Evolutionary conservation across 2,888 invertebrate species (phyloP).

Genomic region (Cephus runcator): DNA sequence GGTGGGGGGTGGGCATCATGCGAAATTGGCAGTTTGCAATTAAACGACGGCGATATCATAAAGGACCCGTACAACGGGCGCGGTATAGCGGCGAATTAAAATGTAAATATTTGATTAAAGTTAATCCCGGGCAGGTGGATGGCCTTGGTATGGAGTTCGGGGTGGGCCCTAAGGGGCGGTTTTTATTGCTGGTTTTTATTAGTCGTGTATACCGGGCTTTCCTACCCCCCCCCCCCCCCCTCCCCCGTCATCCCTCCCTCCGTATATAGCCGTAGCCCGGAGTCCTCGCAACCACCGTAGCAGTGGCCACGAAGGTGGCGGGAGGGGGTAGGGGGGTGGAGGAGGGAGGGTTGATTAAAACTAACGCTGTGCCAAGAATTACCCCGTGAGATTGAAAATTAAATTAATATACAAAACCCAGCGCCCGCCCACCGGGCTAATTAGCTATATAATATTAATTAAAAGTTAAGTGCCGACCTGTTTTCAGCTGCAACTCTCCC

Average conservation of each 20-base stretch:
- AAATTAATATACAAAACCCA: slow-evolving; percentile 65
- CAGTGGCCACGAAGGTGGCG: slow-evolving; percentile 7
- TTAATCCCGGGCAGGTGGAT: slow-evolving; percentile 61
- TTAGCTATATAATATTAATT: slow-evolving; percentile 66
- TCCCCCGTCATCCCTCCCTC: slow-evolving; percentile 24
- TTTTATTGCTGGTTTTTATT: slow-evolving; percentile 66
- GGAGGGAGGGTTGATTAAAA: slow-evolving; percentile 48
- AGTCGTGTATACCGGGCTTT: slow-evolving; percentile 57
- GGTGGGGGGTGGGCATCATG: slow-evolving; percentile 11
- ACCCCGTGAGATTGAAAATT: slow-evolving; percentile 66
- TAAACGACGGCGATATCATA: slow-evolving; percentile 55
- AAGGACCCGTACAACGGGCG: slow-evolving; percentile 19
- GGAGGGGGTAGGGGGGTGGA: slow-evolving; percentile 20
- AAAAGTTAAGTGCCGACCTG: slow-evolving; percentile 61
- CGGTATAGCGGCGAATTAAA: slow-evolving; percentile 53
- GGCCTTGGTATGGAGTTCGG: slow-evolving; percentile 44
- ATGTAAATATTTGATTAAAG: slow-evolving; percentile 65
- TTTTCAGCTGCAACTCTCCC: slow-evolving; percentile 44
- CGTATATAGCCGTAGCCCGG: neutral
- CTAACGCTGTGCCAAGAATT: slow-evolving; percentile 64
- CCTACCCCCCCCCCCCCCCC: slow-evolving; percentile 27
- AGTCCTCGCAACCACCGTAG: neutral
- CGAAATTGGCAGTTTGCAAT: slow-evolving; percentile 57
- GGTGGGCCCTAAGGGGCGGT: slow-evolving; percentile 61
- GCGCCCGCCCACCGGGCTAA: slow-evolving; percentile 50